Conservation (phyloP, 30 jellyfish, hydroid and myxozoan species). For the Aurelia aurita complex sp. Pacific region DNA sequence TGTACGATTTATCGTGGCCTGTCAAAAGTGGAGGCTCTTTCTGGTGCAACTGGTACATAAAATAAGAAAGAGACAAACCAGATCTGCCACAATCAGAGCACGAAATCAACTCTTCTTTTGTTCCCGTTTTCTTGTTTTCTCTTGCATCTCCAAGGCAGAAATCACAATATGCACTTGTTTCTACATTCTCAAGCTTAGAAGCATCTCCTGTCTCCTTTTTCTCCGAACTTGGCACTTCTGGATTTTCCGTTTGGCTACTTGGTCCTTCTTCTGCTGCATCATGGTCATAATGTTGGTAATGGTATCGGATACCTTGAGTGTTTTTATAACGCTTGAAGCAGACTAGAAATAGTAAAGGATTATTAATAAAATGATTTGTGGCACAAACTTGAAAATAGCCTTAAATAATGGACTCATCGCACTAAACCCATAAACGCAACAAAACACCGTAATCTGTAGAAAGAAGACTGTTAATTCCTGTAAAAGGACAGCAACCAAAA, state of each 20-base stretch:
- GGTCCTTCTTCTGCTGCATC: slow-evolving; percentile 78
- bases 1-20: too few relatives aligned
- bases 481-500: too few relatives aligned
- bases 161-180: slow-evolving; percentile 91
- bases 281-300: slow-evolving; percentile 92
- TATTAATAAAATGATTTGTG: too few relatives aligned
- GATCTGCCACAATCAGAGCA: slow-evolving; percentile 98
- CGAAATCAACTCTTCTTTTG: slow-evolving; percentile 80
- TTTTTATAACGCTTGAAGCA: slow-evolving; percentile 92
- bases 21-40: too few relatives aligned
- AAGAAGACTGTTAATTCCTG: too few relatives aligned
- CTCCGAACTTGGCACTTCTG: slow-evolving; percentile 38
- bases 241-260: slow-evolving; percentile 30
- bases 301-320: slow-evolving; percentile 95
- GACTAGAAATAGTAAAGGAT: slow-evolving; percentile 29
- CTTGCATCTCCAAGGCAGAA: slow-evolving; percentile 92
- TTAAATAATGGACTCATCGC: too few relatives aligned
- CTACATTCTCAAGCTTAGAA: slow-evolving; percentile 56
- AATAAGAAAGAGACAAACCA: slow-evolving; percentile 39
- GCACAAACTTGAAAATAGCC: too few relatives aligned
- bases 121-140: slow-evolving; percentile 85
- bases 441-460: too few relatives aligned
- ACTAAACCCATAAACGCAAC: too few relatives aligned
- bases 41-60: too few relatives aligned
- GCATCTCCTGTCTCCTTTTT: slow-evolving; percentile 67